Evolutionary conservation across 2,797 vertebrate genomes (phyloP).

Genomic region (Labroides dimidiatus): DNA sequence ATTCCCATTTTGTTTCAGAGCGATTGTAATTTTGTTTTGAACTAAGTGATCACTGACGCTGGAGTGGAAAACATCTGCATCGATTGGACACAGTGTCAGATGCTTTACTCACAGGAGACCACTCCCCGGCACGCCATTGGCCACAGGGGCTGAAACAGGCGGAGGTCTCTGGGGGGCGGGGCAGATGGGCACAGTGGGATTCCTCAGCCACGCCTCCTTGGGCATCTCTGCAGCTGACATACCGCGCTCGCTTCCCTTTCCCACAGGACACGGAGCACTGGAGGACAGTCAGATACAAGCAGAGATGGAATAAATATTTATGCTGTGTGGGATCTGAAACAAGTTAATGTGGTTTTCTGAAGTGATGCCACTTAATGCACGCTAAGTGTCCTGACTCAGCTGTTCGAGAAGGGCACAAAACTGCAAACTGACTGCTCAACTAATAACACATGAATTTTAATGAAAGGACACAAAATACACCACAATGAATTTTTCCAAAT

Average conservation of each 20-base stretch:
- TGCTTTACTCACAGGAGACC: constrained; percentile 91
- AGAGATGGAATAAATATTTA: constrained; percentile 20
- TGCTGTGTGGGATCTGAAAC: background rate
- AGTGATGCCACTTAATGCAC: background rate
- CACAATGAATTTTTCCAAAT: too few relatives aligned
- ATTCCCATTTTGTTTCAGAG: constrained; percentile 19
- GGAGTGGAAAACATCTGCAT: constrained; percentile 44
- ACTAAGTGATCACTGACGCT: constrained; percentile 13
- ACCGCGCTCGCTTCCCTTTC: constrained; percentile 90
- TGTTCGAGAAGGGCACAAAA: too few relatives aligned
- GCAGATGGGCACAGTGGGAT: constrained; percentile 87
- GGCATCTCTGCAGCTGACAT: constrained; percentile 94
- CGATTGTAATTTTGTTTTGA: constrained; percentile 26
- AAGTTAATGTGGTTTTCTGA: constrained; percentile 14
- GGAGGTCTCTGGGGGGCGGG: constrained; percentile 89
- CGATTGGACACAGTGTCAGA: constrained; percentile 45
- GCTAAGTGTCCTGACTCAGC: background rate
- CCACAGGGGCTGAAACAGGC: constrained; percentile 93
- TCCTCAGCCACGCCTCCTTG: constrained; percentile 90
- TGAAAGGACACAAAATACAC: too few relatives aligned
- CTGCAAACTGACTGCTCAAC: too few relatives aligned
- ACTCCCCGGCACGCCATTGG: constrained; percentile 93
- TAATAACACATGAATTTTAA: too few relatives aligned
- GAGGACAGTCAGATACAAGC: constrained; percentile 12
- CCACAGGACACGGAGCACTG: constrained; percentile 97